Base-by-base conservation (phyloP, 2,797 vertebrate genomes). In the Avahi laniger region DNA sequence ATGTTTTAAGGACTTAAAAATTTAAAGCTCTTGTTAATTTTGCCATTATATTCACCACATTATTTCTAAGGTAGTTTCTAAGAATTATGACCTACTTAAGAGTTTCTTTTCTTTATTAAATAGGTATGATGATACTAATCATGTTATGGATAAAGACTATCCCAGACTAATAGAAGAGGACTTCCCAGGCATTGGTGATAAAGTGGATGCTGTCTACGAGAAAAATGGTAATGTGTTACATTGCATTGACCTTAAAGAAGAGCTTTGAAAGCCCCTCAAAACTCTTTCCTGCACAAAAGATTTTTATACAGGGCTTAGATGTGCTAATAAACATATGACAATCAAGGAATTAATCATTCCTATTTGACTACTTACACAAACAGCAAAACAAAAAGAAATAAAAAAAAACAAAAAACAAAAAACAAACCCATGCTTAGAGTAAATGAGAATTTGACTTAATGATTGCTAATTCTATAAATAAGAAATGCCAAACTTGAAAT, bases 131-230 rank as follows among this genome's bases (percentile, higher is more conserved):
- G 99, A 99, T 97, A 98, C 98, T 30, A 97, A 80, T 0, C 98
- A 98, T 24, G 96, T 97, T 59, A 99, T 99, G 99, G 99, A 99
- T 48, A 93, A 92, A 20, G 99, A 98, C 46, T 99, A 98, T 97
- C 99, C 99, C 52, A 99, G 97, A 97, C 89, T 98, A 50, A 99
- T 99, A 79, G 99, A 99, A 88, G 98, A 98, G 0, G 99, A 99
- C 94, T 99, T 99, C 2, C 98, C 99, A 28, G 99, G 99, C 96
- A 99, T 99, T 93, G 99, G 99, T 69, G 99, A 99, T 0, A 99
- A 99, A 97, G 98, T 99, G 52, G 99, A 99, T 92, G 99, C 99
- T 7, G 99, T 98, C 59, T 98, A 98, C 46, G 98, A 99, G 98
- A 99, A 99, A 97, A 98, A 99, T 24, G 99, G 99, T 99, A 99